Percentiles rank a stretch among this genome's conserved stretches.
These are phyloP conservation scores for Thyatira batis DNA, from an alignment of 2,888 invertebrate species.

Conservation along the genomic window DNA sequence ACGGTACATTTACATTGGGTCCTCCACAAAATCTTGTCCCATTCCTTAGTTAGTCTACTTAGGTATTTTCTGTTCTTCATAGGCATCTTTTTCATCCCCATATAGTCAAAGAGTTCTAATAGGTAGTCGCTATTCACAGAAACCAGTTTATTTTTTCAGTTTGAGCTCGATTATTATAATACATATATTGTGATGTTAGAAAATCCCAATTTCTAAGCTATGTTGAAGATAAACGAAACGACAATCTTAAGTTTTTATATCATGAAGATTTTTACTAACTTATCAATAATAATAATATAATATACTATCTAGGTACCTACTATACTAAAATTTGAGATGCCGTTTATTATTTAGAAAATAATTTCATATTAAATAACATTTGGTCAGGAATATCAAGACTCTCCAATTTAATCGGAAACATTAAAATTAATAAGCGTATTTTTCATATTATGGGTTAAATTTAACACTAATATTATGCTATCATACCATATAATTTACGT, in stretches of 20 bases:
- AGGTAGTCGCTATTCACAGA: slow-evolving; percentile 25
- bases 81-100: slow-evolving; percentile 31
- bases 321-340: slow-evolving; percentile 66
- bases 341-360: slow-evolving; percentile 66
- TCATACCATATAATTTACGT: slow-evolving; percentile 32
- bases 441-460: slow-evolving; percentile 71
- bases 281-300: slow-evolving; percentile 33
- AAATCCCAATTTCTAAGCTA: slow-evolving; percentile 24
- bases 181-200: slow-evolving; percentile 20
- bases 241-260: slow-evolving; percentile 29
- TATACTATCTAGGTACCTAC: slow-evolving; percentile 49
- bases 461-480: slow-evolving; percentile 60
- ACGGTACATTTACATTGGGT: slow-evolving; percentile 63
- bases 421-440: slow-evolving; percentile 83
- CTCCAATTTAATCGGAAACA: slow-evolving; percentile 80
- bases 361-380: slow-evolving; percentile 75
- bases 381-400: slow-evolving; percentile 80
- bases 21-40: slow-evolving; percentile 41
- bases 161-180: slow-evolving; percentile 37
- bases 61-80: slow-evolving; percentile 34
- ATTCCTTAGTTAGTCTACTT: slow-evolving; percentile 19
- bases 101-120: slow-evolving; percentile 50
- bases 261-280: slow-evolving; percentile 19
- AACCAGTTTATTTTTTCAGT: slow-evolving; percentile 25
- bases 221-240: slow-evolving; percentile 20